A percentile compares a stretch with the other conserved stretches of the same genome.
These are phyloP conservation scores for Rhinichthys osculus DNA, from an alignment of 2,797 vertebrate genomes.

Conservation along the genomic window DNA sequence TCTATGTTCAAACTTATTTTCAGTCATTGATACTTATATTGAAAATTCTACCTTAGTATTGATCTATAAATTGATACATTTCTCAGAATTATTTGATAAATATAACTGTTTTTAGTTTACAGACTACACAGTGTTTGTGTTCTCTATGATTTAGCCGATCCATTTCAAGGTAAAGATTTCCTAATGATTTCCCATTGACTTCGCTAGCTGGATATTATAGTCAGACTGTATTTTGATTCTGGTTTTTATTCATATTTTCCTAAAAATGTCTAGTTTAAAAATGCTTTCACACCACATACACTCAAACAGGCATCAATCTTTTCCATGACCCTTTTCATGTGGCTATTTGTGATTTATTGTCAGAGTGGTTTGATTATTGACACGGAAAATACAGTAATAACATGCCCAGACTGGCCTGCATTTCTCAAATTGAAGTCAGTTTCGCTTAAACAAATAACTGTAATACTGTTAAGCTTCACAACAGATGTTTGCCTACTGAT, in stretches of 20 bases:
- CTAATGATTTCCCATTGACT: not conserved
- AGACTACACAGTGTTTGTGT: not conserved
- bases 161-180: not conserved
- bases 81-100: not conserved
- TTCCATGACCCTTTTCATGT: not conserved
- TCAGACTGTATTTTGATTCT: not conserved
- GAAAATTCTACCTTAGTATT: not conserved
- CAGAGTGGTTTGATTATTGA: slow-evolving; percentile 55
- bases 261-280: not conserved
- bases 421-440: slow-evolving; percentile 48
- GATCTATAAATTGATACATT: not conserved
- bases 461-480: slow-evolving; percentile 36
- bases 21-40: not conserved
- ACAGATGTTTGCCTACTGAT: slow-evolving; percentile 19
- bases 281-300: not conserved
- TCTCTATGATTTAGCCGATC: not conserved
- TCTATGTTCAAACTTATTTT: not conserved
- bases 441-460: slow-evolving; percentile 51
- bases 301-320: slow-evolving; percentile 6
- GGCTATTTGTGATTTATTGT: slow-evolving; percentile 41
- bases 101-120: not conserved
- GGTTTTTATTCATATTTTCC: not conserved
- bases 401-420: slow-evolving; percentile 68
- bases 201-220: not conserved
- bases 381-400: slow-evolving; percentile 58